Conservation (phyloP, 2,113 vertebrate genomes). For the Mesembrinibis cayennensis region DNA sequence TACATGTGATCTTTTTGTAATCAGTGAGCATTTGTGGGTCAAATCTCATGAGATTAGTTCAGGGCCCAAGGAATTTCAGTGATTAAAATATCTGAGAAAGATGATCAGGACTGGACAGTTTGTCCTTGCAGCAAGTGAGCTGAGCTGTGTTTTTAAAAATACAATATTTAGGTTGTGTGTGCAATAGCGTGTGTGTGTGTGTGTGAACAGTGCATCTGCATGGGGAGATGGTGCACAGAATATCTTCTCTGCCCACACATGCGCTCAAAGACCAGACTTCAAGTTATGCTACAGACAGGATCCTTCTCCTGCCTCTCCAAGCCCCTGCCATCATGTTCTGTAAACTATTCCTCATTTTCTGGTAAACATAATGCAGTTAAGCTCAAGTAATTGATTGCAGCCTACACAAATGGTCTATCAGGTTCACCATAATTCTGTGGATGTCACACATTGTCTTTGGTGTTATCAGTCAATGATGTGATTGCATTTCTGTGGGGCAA, state of each 20-base stretch:
- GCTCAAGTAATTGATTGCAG: not conserved
- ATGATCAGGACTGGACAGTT: not conserved
- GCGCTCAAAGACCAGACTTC: not conserved
- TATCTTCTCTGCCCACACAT: not conserved
- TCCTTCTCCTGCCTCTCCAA: not conserved
- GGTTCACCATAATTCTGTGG: not conserved
- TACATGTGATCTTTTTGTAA: not conserved
- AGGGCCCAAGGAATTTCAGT: not conserved
- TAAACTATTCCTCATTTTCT: slow-evolving; percentile 13
- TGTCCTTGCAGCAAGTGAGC: not conserved
- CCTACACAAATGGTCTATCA: slow-evolving; percentile 1
- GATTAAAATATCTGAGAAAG: not conserved
- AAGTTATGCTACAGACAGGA: not conserved
- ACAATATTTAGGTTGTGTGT: not conserved
- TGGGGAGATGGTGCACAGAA: not conserved
- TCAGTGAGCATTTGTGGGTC: not conserved
- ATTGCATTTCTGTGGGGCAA: slow-evolving; percentile 1
- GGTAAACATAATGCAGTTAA: slow-evolving; percentile 29
- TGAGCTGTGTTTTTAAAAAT: not conserved
- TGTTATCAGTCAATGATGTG: not conserved
- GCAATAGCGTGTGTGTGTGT: not conserved
- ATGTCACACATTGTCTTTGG: not conserved
- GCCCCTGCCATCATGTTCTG: not conserved
- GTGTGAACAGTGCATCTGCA: not conserved
- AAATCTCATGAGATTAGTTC: not conserved